phyloP scores from a whole-genome alignment of 2,797 vertebrate species.

The Steatocranus sp. region DNA sequence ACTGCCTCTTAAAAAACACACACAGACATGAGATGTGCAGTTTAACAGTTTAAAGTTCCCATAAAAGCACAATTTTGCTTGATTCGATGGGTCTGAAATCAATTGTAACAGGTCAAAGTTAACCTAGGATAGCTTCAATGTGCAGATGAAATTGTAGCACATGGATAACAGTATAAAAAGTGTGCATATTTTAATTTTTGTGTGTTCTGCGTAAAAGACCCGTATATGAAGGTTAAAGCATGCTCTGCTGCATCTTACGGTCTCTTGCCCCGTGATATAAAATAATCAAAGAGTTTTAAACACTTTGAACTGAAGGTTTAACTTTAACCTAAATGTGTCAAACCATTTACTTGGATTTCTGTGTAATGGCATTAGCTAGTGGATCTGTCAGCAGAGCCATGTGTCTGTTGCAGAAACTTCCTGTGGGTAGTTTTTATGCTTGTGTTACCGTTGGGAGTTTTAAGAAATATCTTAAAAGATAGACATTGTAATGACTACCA shows the following conservation, averaged over 20 bases:
- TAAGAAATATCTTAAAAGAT: not conserved
- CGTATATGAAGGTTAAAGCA: not conserved
- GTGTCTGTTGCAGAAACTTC: constrained; percentile 6
- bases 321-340: not conserved
- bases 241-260: not conserved
- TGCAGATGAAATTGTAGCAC: not conserved
- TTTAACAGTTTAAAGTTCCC: not conserved
- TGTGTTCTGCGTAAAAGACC: not conserved
- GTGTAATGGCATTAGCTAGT: not conserved
- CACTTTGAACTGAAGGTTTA: not conserved
- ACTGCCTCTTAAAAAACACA: not conserved
- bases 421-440: not conserved
- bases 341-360: not conserved
- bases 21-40: too few relatives aligned
- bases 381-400: not conserved
- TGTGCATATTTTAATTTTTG: not conserved
- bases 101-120: not conserved
- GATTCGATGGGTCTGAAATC: not conserved
- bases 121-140: not conserved
- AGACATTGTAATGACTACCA: not conserved
- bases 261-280: not conserved
- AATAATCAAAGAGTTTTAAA: not conserved
- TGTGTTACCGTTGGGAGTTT: not conserved
- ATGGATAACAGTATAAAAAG: not conserved
- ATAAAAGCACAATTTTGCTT: not conserved